Conservation (phyloP, 1,140 invertebrate species). For the Drosophila fuyamai region DNA sequence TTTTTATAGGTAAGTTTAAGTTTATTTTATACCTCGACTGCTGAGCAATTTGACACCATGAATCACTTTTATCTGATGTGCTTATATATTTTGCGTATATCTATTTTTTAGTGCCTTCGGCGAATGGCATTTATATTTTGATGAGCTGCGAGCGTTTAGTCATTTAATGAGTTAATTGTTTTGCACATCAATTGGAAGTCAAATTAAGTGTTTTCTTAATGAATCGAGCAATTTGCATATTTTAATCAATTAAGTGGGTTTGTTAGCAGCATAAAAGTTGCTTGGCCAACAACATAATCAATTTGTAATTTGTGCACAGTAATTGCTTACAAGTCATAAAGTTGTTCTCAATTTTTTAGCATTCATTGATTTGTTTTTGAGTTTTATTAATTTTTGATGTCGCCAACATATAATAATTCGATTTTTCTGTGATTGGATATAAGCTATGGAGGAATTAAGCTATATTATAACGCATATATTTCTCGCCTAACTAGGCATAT, state of each 20-base stretch:
- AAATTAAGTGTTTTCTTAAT: conserved; percentile 33
- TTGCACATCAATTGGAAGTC: conserved; percentile 52
- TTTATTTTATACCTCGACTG: conserved; percentile 25
- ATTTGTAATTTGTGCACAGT: conserved; percentile 1
- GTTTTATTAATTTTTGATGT: neutral
- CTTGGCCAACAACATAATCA: conserved; percentile 7
- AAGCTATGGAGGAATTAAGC: too few relatives aligned
- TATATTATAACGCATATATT: neutral
- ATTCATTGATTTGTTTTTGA: neutral
- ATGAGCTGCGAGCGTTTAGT: conserved; percentile 41
- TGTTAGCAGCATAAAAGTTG: conserved; percentile 1
- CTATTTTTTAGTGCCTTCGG: conserved; percentile 18
- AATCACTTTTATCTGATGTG: conserved; percentile 41
- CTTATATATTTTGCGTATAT: conserved; percentile 10
- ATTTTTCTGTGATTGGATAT: too few relatives aligned
- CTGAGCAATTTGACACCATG: conserved; percentile 31
- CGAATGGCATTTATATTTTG: conserved; percentile 15
- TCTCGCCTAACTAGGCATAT: neutral
- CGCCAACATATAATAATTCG: too few relatives aligned
- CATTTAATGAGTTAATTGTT: conserved; percentile 50
- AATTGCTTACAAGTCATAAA: conserved; percentile 20
- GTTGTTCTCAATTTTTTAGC: conserved; percentile 4
- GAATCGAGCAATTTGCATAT: conserved; percentile 40
- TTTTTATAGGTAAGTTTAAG: conserved; percentile 23
- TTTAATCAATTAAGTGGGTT: conserved; percentile 36